phyloP scores from a whole-genome alignment of 1,140 invertebrate genomes.

The Pogonomyrmex barbatus region DNA sequence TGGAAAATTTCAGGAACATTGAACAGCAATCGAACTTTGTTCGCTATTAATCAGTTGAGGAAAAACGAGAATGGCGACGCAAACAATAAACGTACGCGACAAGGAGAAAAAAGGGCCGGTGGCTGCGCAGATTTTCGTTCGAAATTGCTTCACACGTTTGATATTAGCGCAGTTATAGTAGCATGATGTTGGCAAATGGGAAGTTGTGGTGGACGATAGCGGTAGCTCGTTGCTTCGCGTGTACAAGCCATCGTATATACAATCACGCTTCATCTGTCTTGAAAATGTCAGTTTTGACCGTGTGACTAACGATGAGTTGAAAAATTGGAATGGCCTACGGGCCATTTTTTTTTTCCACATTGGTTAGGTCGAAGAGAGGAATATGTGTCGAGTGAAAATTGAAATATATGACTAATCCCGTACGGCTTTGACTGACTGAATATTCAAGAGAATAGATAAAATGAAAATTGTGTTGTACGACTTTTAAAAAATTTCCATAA shows the following conservation, averaged over 20 bases:
- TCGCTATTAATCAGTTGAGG: constrained; percentile 33
- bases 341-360: constrained; percentile 1
- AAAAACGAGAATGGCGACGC: constrained; percentile 9
- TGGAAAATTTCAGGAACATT: constrained; percentile 19
- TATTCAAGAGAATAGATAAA: background rate
- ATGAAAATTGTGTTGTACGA: background rate
- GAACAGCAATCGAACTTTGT: background rate
- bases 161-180: constrained; percentile 26
- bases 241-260: background rate
- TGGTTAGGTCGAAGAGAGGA: background rate
- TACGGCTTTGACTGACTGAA: background rate
- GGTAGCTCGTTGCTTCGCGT: background rate
- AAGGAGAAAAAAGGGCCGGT: background rate
- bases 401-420: constrained; percentile 26
- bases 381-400: constrained; percentile 37
- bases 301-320: constrained; percentile 25
- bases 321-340: constrained; percentile 12
- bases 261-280: constrained; percentile 40
- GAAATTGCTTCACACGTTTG: background rate
- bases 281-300: constrained; percentile 21
- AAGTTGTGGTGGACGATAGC: constrained; percentile 5
- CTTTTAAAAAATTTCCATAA: background rate
- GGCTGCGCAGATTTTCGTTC: background rate
- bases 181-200: constrained; percentile 42
- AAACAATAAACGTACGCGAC: constrained; percentile 38